Evolutionary conservation across 2,888 invertebrate species (phyloP).

Genomic region (Drosophila anomalata): DNA sequence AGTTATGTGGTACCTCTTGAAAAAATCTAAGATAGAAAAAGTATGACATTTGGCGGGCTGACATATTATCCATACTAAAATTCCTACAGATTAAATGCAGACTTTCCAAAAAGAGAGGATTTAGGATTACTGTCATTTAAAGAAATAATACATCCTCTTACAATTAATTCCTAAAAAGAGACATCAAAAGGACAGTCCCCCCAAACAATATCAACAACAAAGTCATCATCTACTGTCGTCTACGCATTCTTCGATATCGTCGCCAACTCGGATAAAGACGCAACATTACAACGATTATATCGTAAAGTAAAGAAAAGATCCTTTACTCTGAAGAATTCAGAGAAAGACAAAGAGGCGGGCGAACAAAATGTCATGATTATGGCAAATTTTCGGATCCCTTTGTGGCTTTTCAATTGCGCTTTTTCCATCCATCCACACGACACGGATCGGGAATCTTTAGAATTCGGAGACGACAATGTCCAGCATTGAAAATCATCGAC

Average conservation of each 20-base stretch:
- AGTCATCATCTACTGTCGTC: conserved; percentile 40
- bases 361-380: conserved; percentile 74
- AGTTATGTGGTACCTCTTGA: no score
- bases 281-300: conserved; percentile 74
- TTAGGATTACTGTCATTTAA: neutral
- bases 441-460: conserved; percentile 30
- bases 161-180: conserved; percentile 13
- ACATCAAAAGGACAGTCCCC: conserved; percentile 18
- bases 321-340: conserved; percentile 15
- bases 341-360: conserved; percentile 20
- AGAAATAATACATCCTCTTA: neutral
- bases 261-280: conserved; percentile 55
- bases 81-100: neutral
- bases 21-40: no score
- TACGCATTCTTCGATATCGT: conserved; percentile 9
- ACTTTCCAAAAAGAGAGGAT: neutral
- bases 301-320: conserved; percentile 42
- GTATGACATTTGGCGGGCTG: no score
- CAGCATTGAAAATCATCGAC: conserved; percentile 71
- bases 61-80: neutral
- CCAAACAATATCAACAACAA: conserved; percentile 40
- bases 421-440: conserved; percentile 63
- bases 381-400: conserved; percentile 77
- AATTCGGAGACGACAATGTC: conserved; percentile 53
- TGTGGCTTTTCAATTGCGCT: conserved; percentile 78